Percentiles rank a stretch among this genome's conserved stretches.
These are phyloP conservation scores for Columba janthina DNA, from an alignment of 2,113 vertebrate genomes.

Conservation along the genomic window DNA sequence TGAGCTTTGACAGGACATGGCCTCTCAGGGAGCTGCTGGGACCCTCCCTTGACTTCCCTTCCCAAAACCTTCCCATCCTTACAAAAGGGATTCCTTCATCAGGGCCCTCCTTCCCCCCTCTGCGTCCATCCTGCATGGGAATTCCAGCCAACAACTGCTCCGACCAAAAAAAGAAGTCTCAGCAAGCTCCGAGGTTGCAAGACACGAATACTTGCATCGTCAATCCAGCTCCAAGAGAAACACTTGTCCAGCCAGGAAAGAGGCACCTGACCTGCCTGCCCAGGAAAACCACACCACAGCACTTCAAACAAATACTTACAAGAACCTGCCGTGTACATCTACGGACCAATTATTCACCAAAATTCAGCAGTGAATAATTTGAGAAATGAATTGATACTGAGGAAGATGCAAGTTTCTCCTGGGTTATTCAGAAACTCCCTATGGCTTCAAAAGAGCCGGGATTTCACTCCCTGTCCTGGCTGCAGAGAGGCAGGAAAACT, in stretches of 20 bases:
- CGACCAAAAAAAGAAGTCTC: slow-evolving; percentile 19
- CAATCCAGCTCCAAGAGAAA: slow-evolving; percentile 44
- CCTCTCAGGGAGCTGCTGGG: background rate
- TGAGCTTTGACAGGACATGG: background rate
- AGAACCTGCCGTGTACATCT: background rate
- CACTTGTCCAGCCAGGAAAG: slow-evolving; percentile 35
- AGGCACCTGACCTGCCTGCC: slow-evolving; percentile 31
- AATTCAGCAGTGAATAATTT: background rate
- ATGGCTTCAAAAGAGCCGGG: background rate
- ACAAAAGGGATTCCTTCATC: background rate
- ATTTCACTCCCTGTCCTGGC: background rate
- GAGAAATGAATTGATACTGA: background rate
- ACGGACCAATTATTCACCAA: background rate
- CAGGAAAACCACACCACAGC: slow-evolving; percentile 44
- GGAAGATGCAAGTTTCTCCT: background rate
- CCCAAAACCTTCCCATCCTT: background rate
- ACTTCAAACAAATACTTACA: slow-evolving; percentile 33
- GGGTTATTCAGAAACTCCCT: background rate
- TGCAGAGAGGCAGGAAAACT: background rate
- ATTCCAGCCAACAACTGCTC: slow-evolving; percentile 35
- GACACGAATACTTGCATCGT: slow-evolving; percentile 8
- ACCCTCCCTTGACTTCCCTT: background rate
- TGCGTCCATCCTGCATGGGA: background rate
- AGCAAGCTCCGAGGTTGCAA: slow-evolving; percentile 5
- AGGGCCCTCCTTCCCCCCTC: background rate